Conservation (phyloP, 1,140 invertebrate genomes). For the Drosophila yakuba region DNA sequence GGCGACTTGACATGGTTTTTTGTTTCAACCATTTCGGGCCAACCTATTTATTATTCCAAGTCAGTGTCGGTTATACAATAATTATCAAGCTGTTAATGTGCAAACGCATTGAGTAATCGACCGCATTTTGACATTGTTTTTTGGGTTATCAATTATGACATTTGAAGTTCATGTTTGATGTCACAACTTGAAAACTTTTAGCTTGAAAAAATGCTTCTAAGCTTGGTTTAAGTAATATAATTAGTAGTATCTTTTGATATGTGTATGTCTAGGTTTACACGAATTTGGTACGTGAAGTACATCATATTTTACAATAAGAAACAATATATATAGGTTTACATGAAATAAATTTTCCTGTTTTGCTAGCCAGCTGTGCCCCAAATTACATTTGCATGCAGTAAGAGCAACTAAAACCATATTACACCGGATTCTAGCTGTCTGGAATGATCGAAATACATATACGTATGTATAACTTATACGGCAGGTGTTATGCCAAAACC, state of each 20-base stretch:
- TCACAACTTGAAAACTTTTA: neutral
- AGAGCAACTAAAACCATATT: neutral
- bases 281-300: too few species aligned
- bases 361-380: conserved; percentile 1
- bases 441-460: neutral
- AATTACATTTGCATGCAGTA: neutral
- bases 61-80: conserved; percentile 65
- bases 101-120: conserved; percentile 60
- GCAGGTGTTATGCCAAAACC: conserved; percentile 13
- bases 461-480: too few species aligned
- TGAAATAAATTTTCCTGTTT: neutral
- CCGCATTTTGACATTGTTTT: conserved; percentile 34
- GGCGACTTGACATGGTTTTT: conserved; percentile 71
- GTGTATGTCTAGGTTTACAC: too few species aligned
- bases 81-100: conserved; percentile 57
- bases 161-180: conserved; percentile 7
- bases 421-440: neutral
- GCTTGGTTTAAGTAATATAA: too few species aligned
- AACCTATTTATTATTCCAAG: conserved; percentile 72
- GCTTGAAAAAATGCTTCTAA: too few species aligned
- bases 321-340: too few species aligned
- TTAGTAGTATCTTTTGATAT: too few species aligned
- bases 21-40: conserved; percentile 13
- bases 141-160: conserved; percentile 11
- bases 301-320: too few species aligned